These are phyloP conservation scores for Acholoe squamosa DNA, from an alignment of 2,888 invertebrate species.

Conservation along the genomic window DNA sequence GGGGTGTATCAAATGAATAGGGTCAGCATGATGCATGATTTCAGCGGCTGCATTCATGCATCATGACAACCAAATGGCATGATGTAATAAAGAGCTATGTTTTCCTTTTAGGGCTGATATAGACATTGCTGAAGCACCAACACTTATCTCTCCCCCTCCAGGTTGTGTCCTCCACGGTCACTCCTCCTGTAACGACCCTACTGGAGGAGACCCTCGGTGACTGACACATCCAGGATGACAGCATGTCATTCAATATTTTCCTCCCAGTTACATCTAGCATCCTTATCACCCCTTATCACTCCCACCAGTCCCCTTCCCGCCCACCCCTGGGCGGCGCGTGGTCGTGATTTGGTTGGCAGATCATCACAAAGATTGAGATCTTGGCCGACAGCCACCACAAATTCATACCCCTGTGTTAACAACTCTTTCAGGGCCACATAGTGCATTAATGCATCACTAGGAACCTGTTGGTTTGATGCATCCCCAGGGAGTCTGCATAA, in stretches of 20 bases:
- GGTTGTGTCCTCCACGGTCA: background rate
- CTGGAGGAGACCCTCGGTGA: background rate
- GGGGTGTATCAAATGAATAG: no score
- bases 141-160: conserved; percentile 2
- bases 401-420: background rate
- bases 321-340: conserved; percentile 3
- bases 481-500: no score
- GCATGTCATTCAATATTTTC: background rate
- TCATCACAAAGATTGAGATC: background rate
- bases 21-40: no score
- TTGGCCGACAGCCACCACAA: background rate
- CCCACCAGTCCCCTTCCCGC: background rate
- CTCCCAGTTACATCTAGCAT: background rate
- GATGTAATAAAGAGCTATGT: no score
- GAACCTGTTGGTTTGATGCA: no score
- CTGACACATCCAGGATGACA: background rate
- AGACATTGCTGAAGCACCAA: background rate
- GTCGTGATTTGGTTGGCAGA: conserved; percentile 7
- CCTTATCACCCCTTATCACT: background rate
- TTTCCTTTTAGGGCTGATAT: no score
- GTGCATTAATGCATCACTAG: no score
- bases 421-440: no score
- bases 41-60: no score
- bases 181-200: background rate
- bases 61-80: no score